Percentiles rank a stretch among this genome's conserved stretches.
These are phyloP conservation scores for Bovichtus diacanthus DNA, from an alignment of 2,797 vertebrate genomes.

Conservation along the genomic window DNA sequence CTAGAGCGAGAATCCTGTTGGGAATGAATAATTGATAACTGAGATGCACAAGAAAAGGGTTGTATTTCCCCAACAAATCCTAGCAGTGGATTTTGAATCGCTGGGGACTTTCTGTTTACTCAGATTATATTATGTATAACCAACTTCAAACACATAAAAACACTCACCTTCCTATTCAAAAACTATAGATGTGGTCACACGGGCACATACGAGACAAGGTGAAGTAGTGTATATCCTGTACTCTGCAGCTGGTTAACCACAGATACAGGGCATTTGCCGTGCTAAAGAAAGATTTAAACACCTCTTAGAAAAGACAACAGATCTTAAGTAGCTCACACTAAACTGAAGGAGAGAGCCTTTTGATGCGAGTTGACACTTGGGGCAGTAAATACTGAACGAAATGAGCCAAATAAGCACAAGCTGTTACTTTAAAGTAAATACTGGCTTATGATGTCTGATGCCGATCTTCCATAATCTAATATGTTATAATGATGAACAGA, in stretches of 20 bases:
- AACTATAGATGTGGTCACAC: neutral
- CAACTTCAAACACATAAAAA: neutral
- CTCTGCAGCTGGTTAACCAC: conserved; percentile 17
- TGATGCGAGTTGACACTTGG: conserved; percentile 24
- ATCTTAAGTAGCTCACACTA: conserved; percentile 32
- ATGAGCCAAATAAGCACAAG: neutral
- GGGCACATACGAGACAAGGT: neutral
- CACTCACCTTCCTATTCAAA: neutral
- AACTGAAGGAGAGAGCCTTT: conserved; percentile 25
- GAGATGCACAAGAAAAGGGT: neutral
- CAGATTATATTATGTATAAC: neutral
- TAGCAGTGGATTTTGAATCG: neutral
- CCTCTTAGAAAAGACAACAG: conserved; percentile 60
- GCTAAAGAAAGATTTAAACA: conserved; percentile 54
- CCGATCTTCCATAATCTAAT: neutral
- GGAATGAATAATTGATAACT: conserved; percentile 3
- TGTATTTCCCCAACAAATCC: conserved; percentile 5
- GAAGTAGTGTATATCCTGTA: conserved; percentile 9
- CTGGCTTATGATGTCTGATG: neutral
- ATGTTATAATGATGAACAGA: neutral
- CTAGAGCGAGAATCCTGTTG: conserved; percentile 7
- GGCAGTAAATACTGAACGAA: conserved; percentile 6
- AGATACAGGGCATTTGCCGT: conserved; percentile 24
- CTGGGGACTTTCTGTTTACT: neutral
- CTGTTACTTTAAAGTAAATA: conserved; percentile 7